A percentile compares a stretch with the other conserved stretches of the same genome.
Conservation (phyloP, 1,140 invertebrate species). For the Microplitis demolitor region DNA sequence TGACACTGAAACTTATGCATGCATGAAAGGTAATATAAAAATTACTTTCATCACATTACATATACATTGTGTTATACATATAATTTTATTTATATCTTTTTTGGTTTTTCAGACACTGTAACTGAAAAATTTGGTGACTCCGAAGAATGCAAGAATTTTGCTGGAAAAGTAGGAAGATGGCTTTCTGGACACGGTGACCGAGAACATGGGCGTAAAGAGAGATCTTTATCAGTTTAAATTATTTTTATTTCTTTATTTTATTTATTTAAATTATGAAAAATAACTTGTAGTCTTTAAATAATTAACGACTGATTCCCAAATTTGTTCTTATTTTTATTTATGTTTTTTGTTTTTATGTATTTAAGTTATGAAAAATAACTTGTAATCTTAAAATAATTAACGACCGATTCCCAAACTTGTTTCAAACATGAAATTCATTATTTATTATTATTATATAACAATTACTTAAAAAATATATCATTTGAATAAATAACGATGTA, state of each 20-base stretch:
- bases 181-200: background rate
- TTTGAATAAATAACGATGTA: no score
- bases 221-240: background rate
- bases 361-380: no score
- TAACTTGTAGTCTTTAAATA: background rate
- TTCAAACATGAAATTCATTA: no score
- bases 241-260: background rate
- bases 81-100: background rate
- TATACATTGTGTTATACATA: background rate
- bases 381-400: no score
- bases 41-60: background rate
- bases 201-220: background rate
- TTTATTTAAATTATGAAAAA: background rate
- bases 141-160: background rate
- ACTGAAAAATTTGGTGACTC: background rate
- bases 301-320: background rate
- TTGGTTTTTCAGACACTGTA: background rate
- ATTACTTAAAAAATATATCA: no score
- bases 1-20: background rate
- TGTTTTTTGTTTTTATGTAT: no score
- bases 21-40: background rate
- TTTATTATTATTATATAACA: no score
- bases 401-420: no score
- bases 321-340: no score
- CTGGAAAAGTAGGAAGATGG: background rate